These are phyloP conservation scores for Premnoplex brunnescens DNA, from an alignment of 2,797 vertebrate species.

Conservation along the genomic window DNA sequence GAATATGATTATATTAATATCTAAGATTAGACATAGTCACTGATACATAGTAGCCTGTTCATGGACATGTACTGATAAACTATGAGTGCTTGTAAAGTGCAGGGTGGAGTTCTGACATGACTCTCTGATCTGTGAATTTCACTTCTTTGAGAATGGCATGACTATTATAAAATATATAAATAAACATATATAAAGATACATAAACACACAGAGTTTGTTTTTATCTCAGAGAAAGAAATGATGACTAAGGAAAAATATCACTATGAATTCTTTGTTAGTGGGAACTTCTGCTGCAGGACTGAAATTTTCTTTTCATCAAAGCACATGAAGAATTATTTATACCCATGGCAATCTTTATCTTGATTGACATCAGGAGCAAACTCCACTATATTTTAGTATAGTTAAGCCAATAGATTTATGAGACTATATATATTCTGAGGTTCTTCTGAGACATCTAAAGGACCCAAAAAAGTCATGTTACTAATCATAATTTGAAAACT, in stretches of 20 bases:
- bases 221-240: not conserved
- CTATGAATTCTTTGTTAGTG: not conserved
- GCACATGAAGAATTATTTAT: not conserved
- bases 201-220: not conserved
- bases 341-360: not conserved
- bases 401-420: not conserved
- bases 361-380: not conserved
- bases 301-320: not conserved
- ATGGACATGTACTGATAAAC: not conserved
- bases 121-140: not conserved
- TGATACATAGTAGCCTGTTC: slow-evolving; percentile 25
- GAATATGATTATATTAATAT: slow-evolving; percentile 57
- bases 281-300: not conserved
- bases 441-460: not conserved
- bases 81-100: not conserved
- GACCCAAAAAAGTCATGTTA: not conserved
- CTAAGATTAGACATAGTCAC: slow-evolving; percentile 37
- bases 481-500: not conserved
- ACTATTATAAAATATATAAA: not conserved
- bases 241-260: not conserved
- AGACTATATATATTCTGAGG: not conserved
- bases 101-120: not conserved
- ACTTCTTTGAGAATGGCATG: not conserved
- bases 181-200: not conserved
- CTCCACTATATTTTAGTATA: not conserved